Evolutionary conservation across 2,797 vertebrate genomes (phyloP).

Genomic region (Leptoclinus maculatus): DNA sequence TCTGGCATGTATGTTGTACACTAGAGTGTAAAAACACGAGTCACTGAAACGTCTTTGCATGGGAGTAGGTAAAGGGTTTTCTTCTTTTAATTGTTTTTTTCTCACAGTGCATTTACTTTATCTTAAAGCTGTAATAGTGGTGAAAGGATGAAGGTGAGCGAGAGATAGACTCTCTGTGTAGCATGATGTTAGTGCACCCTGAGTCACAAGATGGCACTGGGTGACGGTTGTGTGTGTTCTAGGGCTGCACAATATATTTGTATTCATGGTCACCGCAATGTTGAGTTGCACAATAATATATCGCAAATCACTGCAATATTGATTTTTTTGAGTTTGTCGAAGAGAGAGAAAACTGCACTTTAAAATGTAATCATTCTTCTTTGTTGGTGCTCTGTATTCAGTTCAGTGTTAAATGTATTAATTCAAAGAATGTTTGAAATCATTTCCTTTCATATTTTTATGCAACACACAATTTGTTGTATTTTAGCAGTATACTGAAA

Average conservation of each 20-base stretch:
- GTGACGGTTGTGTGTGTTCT: background rate
- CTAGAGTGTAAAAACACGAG: slow-evolving; percentile 23
- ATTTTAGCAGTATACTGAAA: too few species aligned
- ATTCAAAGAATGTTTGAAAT: background rate
- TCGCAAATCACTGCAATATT: too few species aligned
- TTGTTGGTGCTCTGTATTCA: background rate
- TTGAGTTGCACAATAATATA: background rate
- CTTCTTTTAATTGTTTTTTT: slow-evolving; percentile 1
- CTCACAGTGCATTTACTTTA: background rate
- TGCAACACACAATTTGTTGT: background rate
- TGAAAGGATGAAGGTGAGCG: background rate
- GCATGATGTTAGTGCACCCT: background rate
- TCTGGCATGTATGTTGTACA: slow-evolving; percentile 36
- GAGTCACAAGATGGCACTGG: background rate
- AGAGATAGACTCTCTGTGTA: background rate
- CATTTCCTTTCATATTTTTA: background rate
- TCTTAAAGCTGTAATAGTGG: background rate
- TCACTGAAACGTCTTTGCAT: slow-evolving; percentile 14
- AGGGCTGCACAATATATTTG: background rate
- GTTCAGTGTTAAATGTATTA: background rate
- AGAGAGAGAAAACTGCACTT: background rate
- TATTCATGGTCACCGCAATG: background rate
- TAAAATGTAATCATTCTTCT: background rate
- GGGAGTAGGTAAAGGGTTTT: background rate
- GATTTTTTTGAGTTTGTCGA: background rate